A percentile compares a stretch with the other conserved stretches of the same genome.
These are phyloP conservation scores for Amniataba percoides DNA, from an alignment of 2,797 vertebrate genomes.

Conservation along the genomic window DNA sequence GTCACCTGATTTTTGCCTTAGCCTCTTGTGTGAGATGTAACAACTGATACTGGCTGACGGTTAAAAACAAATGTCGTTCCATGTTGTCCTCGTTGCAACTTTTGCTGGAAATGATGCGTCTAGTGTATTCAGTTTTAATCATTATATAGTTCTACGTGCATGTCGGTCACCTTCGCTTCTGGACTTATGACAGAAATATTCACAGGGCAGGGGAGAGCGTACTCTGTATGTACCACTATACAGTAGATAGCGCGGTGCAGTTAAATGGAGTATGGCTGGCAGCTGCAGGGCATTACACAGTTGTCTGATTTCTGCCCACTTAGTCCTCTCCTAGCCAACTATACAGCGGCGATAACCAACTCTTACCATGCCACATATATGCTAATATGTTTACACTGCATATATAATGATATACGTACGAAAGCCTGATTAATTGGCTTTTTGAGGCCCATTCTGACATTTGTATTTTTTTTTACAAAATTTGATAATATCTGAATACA, in stretches of 20 bases:
- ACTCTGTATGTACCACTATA: conserved; percentile 9
- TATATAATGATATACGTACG: background rate
- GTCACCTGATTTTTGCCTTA: background rate
- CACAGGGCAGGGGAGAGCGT: background rate
- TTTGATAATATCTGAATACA: too few species aligned
- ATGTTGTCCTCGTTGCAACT: background rate
- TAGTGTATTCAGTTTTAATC: background rate
- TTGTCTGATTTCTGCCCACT: conserved; percentile 43
- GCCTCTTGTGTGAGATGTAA: background rate
- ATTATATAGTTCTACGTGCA: background rate
- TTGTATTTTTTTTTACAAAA: background rate
- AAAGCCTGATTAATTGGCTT: background rate
- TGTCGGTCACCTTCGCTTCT: background rate
- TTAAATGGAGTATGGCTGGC: conserved; percentile 37
- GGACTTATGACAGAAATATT: background rate
- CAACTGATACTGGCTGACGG: background rate
- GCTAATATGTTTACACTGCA: background rate
- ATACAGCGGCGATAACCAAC: conserved; percentile 21
- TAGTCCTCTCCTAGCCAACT: conserved; percentile 23
- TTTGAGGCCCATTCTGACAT: background rate
- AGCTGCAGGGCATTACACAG: conserved; percentile 52
- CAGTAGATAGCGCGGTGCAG: background rate
- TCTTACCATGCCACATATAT: conserved; percentile 12
- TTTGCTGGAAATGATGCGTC: conserved; percentile 1
- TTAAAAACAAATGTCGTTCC: background rate